These are phyloP conservation scores for Acanthis flammea DNA, from an alignment of 2,797 vertebrate species.

Conservation along the genomic window DNA sequence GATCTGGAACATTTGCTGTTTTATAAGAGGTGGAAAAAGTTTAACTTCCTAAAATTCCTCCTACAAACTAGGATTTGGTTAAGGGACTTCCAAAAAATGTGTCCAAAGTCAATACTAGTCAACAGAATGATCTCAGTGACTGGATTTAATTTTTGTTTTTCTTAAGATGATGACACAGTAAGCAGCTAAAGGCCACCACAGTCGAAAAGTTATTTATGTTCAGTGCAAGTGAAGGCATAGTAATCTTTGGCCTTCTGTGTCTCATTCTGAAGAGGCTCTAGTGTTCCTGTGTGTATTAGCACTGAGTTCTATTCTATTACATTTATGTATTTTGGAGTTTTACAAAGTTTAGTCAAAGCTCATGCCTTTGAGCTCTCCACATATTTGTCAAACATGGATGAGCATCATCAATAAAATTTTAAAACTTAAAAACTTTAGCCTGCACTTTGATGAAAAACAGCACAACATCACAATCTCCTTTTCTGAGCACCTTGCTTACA, in stretches of 20 bases:
- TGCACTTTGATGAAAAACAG: background rate
- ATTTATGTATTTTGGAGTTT: background rate
- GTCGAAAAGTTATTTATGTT: background rate
- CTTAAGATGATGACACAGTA: background rate
- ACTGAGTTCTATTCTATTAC: background rate
- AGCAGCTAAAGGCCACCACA: background rate
- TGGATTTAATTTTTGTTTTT: background rate
- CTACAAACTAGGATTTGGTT: background rate
- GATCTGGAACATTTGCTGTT: background rate
- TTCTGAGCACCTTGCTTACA: background rate
- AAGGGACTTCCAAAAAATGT: background rate
- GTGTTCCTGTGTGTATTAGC: background rate
- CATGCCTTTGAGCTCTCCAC: background rate
- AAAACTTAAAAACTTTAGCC: background rate
- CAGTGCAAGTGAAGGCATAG: background rate
- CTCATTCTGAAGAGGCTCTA: background rate
- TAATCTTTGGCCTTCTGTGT: background rate
- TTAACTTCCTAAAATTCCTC: background rate
- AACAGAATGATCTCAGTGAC: background rate
- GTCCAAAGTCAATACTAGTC: background rate
- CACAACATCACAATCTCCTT: background rate
- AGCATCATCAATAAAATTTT: background rate
- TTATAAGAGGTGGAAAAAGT: background rate
- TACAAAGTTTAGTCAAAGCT: background rate
- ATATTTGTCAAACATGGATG: background rate